Percentiles rank a stretch among this genome's conserved stretches.
These are phyloP conservation scores for Myxocyprinus asiaticus DNA, from an alignment of 2,113 vertebrate species.

Conservation along the genomic window DNA sequence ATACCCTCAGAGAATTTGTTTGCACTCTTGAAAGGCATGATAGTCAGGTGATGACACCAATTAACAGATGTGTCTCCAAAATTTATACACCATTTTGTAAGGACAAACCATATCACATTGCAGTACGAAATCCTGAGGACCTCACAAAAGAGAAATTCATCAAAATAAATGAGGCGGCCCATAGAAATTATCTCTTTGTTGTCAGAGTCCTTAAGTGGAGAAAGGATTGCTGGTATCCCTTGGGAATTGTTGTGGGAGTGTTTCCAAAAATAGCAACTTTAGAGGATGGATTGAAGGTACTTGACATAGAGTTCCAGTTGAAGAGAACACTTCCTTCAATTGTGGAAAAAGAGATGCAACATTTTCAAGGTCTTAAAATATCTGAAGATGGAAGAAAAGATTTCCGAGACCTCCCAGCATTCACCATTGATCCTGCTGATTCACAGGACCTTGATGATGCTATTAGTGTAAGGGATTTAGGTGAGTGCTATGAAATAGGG, in stretches of 20 bases:
- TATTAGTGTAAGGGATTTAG: slow-evolving; percentile 34
- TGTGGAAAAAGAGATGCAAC: background rate
- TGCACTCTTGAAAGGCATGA: slow-evolving; percentile 30
- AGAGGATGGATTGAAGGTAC: background rate
- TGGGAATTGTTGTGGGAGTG: slow-evolving; percentile 38
- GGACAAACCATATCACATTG: background rate
- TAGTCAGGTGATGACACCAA: background rate
- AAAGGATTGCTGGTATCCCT: background rate
- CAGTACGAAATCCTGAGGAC: slow-evolving; percentile 22
- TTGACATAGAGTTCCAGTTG: background rate
- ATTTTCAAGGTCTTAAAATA: background rate
- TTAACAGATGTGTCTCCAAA: slow-evolving; percentile 33
- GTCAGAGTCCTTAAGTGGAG: slow-evolving; percentile 51
- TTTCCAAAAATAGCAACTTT: background rate
- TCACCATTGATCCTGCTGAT: slow-evolving; percentile 32
- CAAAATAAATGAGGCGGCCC: background rate
- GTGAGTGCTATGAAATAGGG: slow-evolving; percentile 35
- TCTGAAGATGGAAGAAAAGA: background rate
- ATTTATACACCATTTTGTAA: background rate
- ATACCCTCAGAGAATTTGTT: slow-evolving; percentile 15
- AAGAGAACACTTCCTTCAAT: too few species aligned
- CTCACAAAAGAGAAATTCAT: background rate
- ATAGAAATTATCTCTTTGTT: slow-evolving; percentile 14
- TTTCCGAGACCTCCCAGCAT: background rate
- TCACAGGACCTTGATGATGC: slow-evolving; percentile 48